Percentiles rank a stretch among this genome's conserved stretches.
Evolutionary conservation across 2,113 vertebrate genomes (phyloP).

Genomic region (Malurus elegans): DNA sequence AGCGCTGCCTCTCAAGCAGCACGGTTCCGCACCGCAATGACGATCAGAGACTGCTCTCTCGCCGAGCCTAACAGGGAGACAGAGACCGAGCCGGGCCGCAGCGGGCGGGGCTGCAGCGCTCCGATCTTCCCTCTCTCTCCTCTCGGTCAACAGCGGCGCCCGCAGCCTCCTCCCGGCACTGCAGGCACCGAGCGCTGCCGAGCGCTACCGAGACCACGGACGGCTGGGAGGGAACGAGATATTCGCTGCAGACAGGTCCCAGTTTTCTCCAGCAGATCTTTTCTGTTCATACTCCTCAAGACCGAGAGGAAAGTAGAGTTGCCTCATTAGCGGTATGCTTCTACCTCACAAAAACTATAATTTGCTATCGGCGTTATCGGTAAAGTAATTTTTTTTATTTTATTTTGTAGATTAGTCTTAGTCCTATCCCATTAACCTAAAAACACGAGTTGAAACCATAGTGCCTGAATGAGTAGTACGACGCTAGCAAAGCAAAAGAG

Average conservation of each 20-base stretch:
- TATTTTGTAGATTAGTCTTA: too few species aligned
- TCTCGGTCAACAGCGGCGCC: conserved; percentile 26
- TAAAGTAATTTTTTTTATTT: too few species aligned
- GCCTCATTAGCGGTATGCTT: background rate
- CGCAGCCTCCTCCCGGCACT: background rate
- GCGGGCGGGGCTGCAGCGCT: background rate
- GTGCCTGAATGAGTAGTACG: background rate
- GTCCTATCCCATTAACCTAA: background rate
- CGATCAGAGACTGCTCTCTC: accelerated
- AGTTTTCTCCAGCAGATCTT: background rate
- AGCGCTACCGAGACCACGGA: background rate
- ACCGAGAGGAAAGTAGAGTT: background rate
- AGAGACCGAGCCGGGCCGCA: background rate
- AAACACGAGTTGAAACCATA: background rate
- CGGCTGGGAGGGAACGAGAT: too few species aligned
- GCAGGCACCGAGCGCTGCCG: background rate
- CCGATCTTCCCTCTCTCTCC: background rate
- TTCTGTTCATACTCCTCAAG: background rate
- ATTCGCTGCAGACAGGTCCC: too few species aligned
- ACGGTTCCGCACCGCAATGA: accelerated
- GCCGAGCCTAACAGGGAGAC: accelerated
- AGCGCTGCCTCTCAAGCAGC: too few species aligned
- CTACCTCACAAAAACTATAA: background rate
- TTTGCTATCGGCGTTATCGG: background rate
- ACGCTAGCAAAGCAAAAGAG: background rate